Evolutionary conservation across 2,888 invertebrate species (phyloP).

Genomic region (Nymphalis urticae): DNA sequence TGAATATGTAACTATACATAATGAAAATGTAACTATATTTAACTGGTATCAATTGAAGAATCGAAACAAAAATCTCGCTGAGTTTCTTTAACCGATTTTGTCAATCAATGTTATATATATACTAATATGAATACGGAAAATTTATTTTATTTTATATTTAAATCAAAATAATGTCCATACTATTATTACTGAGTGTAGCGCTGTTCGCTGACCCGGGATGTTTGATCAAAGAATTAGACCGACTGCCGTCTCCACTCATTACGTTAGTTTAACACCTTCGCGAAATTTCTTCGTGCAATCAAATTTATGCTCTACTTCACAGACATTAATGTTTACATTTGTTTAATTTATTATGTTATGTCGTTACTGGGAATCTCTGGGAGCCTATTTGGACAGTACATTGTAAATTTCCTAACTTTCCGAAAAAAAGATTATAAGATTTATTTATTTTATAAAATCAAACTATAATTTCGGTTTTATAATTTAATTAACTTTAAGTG

Average conservation of each 20-base stretch:
- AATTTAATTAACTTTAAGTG: no score
- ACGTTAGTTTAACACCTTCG: constrained; percentile 61
- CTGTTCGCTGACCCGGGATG: constrained; percentile 70
- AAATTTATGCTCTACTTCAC: constrained; percentile 23
- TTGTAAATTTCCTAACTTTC: constrained; percentile 3
- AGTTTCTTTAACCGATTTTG: no score
- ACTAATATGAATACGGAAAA: no score
- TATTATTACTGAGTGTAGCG: constrained; percentile 33
- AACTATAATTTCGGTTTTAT: no score
- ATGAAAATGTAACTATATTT: no score
- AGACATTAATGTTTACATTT: constrained; percentile 26
- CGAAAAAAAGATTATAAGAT: not conserved
- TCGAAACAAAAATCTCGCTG: no score
- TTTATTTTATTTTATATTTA: not conserved
- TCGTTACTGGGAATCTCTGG: constrained; percentile 8
- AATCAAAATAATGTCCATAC: constrained; percentile 15
- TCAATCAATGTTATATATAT: no score
- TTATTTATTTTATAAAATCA: no score
- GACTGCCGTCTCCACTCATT: constrained; percentile 56
- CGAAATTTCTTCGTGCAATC: constrained; percentile 39
- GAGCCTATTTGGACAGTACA: constrained; percentile 30
- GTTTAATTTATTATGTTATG: not conserved
- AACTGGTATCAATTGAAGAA: no score
- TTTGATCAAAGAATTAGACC: constrained; percentile 65
- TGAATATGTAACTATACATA: no score